These are phyloP conservation scores for Jaculus jaculus DNA, from an alignment of 2,113 vertebrate species.

Conservation along the genomic window DNA sequence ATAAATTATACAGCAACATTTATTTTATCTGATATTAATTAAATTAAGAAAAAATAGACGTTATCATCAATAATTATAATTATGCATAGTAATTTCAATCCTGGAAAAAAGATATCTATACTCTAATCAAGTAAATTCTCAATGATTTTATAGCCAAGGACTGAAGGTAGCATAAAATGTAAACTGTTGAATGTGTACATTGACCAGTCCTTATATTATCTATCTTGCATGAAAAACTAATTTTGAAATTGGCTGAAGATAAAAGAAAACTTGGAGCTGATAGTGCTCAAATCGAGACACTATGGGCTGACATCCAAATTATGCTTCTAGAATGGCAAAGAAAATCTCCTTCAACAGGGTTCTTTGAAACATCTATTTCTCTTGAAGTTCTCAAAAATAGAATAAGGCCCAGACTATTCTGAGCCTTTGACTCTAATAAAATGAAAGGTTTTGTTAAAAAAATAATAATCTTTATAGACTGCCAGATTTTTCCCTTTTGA, in stretches of 20 bases:
- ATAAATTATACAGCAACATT: not conserved
- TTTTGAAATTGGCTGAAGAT: constrained; percentile 42
- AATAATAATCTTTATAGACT: constrained; percentile 29
- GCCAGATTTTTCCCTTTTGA: constrained; percentile 50
- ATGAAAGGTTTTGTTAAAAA: constrained; percentile 47
- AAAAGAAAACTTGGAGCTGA: constrained; percentile 31
- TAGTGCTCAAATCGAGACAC: constrained; percentile 47
- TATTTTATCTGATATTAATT: not conserved
- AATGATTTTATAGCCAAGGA: not conserved
- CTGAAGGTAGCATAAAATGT: not conserved
- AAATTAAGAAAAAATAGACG: constrained; percentile 23
- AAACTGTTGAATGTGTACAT: not conserved
- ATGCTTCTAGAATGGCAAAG: constrained; percentile 69
- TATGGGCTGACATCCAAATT: constrained; percentile 57
- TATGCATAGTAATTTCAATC: not conserved
- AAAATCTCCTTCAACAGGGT: constrained; percentile 63
- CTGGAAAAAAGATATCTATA: not conserved
- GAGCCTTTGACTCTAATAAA: constrained; percentile 63
- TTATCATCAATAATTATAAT: not conserved
- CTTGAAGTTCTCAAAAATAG: constrained; percentile 69
- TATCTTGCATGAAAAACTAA: constrained; percentile 36
- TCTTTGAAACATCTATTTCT: constrained; percentile 70
- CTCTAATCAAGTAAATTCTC: not conserved
- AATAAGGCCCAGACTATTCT: constrained; percentile 44
- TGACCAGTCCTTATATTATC: constrained; percentile 15